A percentile compares a stretch with the other conserved stretches of the same genome.
These are phyloP conservation scores for Drosophila algonquin DNA, from an alignment of 2,888 invertebrate genomes.

Conservation along the genomic window DNA sequence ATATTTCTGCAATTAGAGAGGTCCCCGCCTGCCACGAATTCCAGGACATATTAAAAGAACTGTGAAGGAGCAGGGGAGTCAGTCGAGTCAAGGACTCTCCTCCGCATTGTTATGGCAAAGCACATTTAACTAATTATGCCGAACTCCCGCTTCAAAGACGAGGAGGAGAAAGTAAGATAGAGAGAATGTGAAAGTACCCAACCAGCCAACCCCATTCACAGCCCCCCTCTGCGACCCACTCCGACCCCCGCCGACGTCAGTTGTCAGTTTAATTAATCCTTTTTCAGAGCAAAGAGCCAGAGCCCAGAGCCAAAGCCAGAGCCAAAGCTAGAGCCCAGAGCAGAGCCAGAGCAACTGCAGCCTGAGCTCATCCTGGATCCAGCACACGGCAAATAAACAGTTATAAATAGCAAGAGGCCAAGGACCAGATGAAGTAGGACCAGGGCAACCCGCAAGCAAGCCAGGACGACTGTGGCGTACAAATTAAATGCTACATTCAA, in stretches of 20 bases:
- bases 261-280: conserved; percentile 81
- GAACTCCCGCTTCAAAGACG: conserved; percentile 67
- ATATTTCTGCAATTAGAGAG: conserved; percentile 39
- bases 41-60: conserved; percentile 27
- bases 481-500: conserved; percentile 78
- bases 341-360: conserved; percentile 19
- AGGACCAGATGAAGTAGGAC: conserved; percentile 7
- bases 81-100: conserved; percentile 42
- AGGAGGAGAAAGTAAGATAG: conserved; percentile 7
- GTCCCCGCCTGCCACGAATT: conserved; percentile 13
- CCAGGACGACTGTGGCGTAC: conserved; percentile 61
- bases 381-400: conserved; percentile 68
- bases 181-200: conserved; percentile 3
- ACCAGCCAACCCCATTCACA: neutral
- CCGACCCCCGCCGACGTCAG: conserved; percentile 64
- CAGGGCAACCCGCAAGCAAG: conserved; percentile 3
- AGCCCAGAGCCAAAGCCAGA: neutral
- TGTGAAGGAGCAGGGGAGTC: conserved; percentile 7
- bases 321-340: neutral
- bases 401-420: conserved; percentile 58
- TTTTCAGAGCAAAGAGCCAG: conserved; percentile 61
- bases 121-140: conserved; percentile 79
- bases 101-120: conserved; percentile 63
- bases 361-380: conserved; percentile 7
- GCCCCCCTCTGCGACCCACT: neutral